Percentiles rank a stretch among this genome's conserved stretches.
Conservation (phyloP, 2,113 vertebrate genomes). For the Apus apus region DNA sequence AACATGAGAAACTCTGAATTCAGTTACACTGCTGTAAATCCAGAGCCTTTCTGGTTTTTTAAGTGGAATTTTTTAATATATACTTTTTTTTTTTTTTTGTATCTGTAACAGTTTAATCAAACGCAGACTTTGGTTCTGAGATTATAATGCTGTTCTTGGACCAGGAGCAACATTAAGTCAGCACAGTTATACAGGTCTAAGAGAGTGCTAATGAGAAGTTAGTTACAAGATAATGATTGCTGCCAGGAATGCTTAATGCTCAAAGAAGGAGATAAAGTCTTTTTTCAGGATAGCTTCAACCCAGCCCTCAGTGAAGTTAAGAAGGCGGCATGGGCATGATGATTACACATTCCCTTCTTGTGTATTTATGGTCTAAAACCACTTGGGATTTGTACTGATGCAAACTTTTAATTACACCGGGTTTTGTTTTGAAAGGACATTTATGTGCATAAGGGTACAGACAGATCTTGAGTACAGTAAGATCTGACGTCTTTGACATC, state of each 20-base stretch:
- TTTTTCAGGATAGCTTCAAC: conserved; percentile 20
- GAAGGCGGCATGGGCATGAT: background rate
- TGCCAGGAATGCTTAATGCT: conserved; percentile 29
- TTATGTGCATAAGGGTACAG: conserved; percentile 1
- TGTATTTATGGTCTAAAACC: background rate
- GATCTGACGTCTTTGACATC: background rate
- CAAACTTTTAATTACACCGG: background rate
- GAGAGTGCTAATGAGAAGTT: conserved; percentile 40
- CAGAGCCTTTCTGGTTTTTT: background rate
- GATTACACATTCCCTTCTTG: conserved; percentile 27
- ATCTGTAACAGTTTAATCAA: conserved; percentile 20
- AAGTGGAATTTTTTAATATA: background rate
- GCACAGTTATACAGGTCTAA: background rate
- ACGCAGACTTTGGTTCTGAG: background rate
- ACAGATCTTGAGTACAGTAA: background rate
- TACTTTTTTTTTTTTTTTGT: background rate
- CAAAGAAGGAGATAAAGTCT: conserved; percentile 12
- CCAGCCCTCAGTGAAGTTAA: background rate
- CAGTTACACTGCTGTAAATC: background rate
- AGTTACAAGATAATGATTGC: conserved; percentile 27
- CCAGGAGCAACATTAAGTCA: conserved; percentile 33
- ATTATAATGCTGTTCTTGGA: conserved; percentile 57
- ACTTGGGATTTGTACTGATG: conserved; percentile 19
- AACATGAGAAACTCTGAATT: background rate
- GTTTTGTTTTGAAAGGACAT: background rate